phyloP scores from a whole-genome alignment of 2,113 vertebrate genomes.

The Octodon degus region DNA sequence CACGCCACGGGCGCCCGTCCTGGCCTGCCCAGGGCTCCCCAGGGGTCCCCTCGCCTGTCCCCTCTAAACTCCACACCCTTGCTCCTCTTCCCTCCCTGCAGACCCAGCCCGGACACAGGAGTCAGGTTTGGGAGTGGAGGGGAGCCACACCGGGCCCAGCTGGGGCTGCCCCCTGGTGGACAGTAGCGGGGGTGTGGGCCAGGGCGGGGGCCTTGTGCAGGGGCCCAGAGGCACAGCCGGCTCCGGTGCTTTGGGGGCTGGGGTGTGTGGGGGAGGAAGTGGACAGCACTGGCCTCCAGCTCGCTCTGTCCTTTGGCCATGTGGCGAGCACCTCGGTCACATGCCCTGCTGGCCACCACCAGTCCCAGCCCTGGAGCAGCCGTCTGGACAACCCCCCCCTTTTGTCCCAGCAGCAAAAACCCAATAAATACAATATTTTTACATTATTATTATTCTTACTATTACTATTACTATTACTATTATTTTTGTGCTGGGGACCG shows the following conservation, averaged over 20 bases:
- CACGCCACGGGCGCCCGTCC: background rate
- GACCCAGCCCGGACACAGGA: background rate
- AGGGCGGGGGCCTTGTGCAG: no score
- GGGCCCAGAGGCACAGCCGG: background rate
- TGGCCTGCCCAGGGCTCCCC: background rate
- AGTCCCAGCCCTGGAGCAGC: background rate
- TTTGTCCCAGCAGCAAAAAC: background rate
- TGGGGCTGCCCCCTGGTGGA: slow-evolving; percentile 78
- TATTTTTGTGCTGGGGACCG: no score
- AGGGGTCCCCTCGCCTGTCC: background rate
- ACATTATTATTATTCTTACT: background rate
- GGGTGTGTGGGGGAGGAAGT: background rate
- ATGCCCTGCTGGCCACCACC: background rate
- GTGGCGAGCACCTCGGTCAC: background rate
- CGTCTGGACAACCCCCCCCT: background rate
- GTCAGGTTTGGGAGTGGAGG: background rate
- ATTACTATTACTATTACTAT: no score
- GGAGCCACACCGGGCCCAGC: background rate
- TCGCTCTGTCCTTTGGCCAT: background rate
- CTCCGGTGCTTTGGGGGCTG: no score
- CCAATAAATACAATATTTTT: background rate
- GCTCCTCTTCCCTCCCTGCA: background rate
- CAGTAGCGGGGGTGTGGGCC: background rate
- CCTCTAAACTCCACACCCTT: background rate
- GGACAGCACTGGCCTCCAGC: background rate